phyloP scores from a whole-genome alignment of 2,797 vertebrate genomes.

The Caiman crocodilus region DNA sequence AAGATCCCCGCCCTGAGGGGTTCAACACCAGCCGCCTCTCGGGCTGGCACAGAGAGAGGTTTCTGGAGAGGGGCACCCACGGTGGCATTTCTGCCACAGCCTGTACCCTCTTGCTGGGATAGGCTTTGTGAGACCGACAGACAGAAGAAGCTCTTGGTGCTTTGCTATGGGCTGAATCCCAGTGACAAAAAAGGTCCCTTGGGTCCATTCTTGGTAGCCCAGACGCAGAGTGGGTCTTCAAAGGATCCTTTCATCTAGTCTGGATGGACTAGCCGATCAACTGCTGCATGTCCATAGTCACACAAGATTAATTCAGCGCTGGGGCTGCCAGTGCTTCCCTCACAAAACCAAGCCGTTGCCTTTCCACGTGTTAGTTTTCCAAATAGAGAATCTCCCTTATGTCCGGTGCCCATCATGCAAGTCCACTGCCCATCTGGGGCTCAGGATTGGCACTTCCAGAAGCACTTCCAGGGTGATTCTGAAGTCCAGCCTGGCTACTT shows the following conservation, averaged over 20 bases:
- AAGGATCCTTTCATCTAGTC: neutral
- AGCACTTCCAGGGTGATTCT: neutral
- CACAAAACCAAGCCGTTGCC: neutral
- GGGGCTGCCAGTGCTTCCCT: neutral
- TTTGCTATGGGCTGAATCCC: neutral
- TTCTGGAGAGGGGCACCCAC: too few relatives aligned
- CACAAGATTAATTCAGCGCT: neutral
- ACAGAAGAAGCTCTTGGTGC: neutral
- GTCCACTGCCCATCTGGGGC: neutral
- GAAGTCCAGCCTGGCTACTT: neutral
- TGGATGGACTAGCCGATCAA: too few relatives aligned
- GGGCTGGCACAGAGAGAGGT: too few relatives aligned
- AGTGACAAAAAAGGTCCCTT: neutral
- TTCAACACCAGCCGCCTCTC: too few relatives aligned
- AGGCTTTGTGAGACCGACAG: neutral
- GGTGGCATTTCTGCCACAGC: too few relatives aligned
- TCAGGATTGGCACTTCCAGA: neutral
- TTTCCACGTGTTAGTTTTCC: neutral
- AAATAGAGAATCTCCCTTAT: neutral
- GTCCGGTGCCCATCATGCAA: neutral
- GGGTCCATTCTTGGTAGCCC: neutral
- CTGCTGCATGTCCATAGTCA: too few relatives aligned
- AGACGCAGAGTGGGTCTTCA: neutral
- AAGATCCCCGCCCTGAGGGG: too few relatives aligned
- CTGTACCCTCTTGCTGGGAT: neutral